phyloP scores from a whole-genome alignment of 2,797 vertebrate species.

The Eremophila alpestris region DNA sequence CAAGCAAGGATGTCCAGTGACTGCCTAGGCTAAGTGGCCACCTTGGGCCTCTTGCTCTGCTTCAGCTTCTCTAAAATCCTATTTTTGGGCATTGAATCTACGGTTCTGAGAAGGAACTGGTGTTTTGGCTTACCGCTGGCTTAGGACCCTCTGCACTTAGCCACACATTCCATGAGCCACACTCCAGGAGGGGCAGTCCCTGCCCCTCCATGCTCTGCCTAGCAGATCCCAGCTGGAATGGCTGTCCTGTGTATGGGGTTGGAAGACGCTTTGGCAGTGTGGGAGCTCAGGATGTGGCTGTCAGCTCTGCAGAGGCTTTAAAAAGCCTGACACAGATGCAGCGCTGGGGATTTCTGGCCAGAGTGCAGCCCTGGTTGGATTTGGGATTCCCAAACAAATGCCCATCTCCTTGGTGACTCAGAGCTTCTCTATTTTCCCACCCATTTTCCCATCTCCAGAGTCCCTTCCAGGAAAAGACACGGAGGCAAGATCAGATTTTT shows the following conservation, averaged over 20 bases:
- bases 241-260: too few species aligned
- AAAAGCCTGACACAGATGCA: not conserved
- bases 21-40: not conserved
- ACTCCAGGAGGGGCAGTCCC: not conserved
- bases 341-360: not conserved
- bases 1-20: not conserved
- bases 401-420: conserved; percentile 3
- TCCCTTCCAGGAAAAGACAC: not conserved
- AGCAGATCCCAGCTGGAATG: not conserved
- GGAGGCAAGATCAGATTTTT: not conserved
- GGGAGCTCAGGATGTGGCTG: not conserved
- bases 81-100: not conserved
- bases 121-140: not conserved
- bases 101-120: not conserved
- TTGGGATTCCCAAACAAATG: not conserved
- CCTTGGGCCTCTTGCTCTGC: not conserved
- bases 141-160: not conserved
- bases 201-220: not conserved
- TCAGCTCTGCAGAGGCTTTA: not conserved
- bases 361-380: not conserved
- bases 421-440: not conserved
- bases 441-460: not conserved
- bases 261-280: not conserved
- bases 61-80: not conserved
- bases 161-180: not conserved